A percentile compares a stretch with the other conserved stretches of the same genome.
phyloP scores from a whole-genome alignment of 1,140 invertebrate genomes.

The Drosophila truncata region DNA sequence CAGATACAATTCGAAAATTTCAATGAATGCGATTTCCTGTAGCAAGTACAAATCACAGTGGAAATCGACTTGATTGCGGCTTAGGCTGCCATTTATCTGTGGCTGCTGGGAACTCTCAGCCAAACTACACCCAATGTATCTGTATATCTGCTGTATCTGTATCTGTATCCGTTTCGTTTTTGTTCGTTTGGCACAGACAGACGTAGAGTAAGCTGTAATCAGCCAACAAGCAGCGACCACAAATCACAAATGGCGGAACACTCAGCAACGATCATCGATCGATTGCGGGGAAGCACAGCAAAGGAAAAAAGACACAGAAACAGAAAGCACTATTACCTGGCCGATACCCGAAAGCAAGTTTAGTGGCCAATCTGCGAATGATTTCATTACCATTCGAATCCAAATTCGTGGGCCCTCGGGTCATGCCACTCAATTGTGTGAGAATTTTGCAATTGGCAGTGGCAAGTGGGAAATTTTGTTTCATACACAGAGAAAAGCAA shows the following conservation, averaged over 20 bases:
- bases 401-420: conserved; percentile 54
- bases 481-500: conserved; percentile 9
- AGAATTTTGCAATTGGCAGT: conserved; percentile 53
- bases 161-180: conserved; percentile 56
- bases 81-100: conserved; percentile 61
- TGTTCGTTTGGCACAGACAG: conserved; percentile 29
- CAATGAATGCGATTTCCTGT: conserved; percentile 75
- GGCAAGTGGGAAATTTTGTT: conserved; percentile 27
- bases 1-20: conserved; percentile 54
- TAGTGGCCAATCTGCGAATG: conserved; percentile 58
- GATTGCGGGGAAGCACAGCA: conserved; percentile 2
- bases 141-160: conserved; percentile 19
- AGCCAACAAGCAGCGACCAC: conserved; percentile 56
- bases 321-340: conserved; percentile 3
- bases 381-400: conserved; percentile 74
- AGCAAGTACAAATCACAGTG: conserved; percentile 67
- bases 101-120: conserved; percentile 48
- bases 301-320: background rate
- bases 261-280: conserved; percentile 41
- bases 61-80: conserved; percentile 61
- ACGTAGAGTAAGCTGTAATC: conserved; percentile 67
- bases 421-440: conserved; percentile 53
- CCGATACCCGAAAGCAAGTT: conserved; percentile 55
- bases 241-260: conserved; percentile 72
- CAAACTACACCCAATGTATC: conserved; percentile 40